Evolutionary conservation across 2,797 vertebrate genomes (phyloP), one percentile per base, ranked within the genome.

Genomic region (Poeciliopsis gracilis): DNA sequence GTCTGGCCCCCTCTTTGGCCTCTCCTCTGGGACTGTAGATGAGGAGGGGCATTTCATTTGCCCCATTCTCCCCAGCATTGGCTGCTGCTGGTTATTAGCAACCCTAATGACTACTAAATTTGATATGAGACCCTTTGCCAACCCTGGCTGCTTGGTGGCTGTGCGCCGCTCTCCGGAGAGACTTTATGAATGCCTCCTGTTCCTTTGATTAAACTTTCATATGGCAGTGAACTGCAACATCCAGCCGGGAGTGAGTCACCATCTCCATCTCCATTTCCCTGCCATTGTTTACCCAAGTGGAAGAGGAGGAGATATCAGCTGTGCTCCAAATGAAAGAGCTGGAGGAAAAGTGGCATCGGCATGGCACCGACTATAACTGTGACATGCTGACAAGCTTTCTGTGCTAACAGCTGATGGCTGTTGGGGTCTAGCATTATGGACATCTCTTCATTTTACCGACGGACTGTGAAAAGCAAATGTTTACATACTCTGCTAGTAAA

Each of bases 31-130:
- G 91, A 89, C 66, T 73, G 28, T 5, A 80, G 84, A 92, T 82
- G 87, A 90, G 85, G 79, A 88, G 85, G 83, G 82, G 86, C 89
- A 82, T 92, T 90, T 93, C 85, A 88, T 92, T 92, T 89, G 80
- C 87, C 55, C 76, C 80, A 72, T 87, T 87, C 81, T 90, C 86
- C 76, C 76, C 77, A 86, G 84, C 87, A 75, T 77, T 83, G 91
- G 82, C 87, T 87, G 70, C 70, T 85, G 84, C 91, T 93, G 91
- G 93, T 92, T 94, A 93, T 95, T 95, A 93, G 90, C 91, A 88
- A 84, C 91, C 90, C 82, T 95, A 95, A 95, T 94, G 91, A 94
- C 91, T 91, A 90, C 92, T 94, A 93, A 91, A 95, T 95, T 94
- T 94, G 93, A 94, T 94, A 91, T 88, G 93, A 93, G 88, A n/a